Evolutionary conservation across 92 coral and sea anemone species (phyloP).

Genomic region (Phymanthus crucifer): DNA sequence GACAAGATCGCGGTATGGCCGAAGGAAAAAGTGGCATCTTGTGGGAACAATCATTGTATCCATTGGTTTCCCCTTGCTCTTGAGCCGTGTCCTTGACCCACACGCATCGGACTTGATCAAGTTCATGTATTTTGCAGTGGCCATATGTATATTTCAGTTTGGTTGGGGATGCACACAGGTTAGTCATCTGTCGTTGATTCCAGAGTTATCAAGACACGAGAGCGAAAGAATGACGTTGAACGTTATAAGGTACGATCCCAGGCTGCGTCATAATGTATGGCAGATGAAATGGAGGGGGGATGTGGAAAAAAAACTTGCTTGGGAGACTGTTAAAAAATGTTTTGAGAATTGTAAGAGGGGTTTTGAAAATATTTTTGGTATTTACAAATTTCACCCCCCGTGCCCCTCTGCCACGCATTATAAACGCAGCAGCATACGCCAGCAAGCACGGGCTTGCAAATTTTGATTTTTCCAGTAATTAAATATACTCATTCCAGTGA

Average conservation of each 20-base stretch:
- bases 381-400: too few relatives aligned
- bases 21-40: constrained; percentile 61
- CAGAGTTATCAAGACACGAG: constrained; percentile 49
- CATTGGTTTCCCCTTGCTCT: constrained; percentile 39
- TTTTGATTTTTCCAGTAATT: too few relatives aligned
- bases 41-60: constrained; percentile 35
- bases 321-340: too few relatives aligned
- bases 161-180: constrained; percentile 68
- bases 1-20: constrained; percentile 56
- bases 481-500: too few relatives aligned
- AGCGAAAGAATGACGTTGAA: constrained; percentile 53
- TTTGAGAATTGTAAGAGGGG: too few relatives aligned
- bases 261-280: too few relatives aligned
- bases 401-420: too few relatives aligned
- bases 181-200: constrained; percentile 60
- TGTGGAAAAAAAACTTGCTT: too few relatives aligned
- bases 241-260: constrained; percentile 56
- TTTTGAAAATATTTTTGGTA: too few relatives aligned
- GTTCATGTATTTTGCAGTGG: constrained; percentile 42
- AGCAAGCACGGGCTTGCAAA: too few relatives aligned
- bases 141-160: constrained; percentile 48
- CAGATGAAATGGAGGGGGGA: too few relatives aligned
- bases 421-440: too few relatives aligned
- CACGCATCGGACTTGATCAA: constrained; percentile 17
- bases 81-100: constrained; percentile 34